A percentile compares a stretch with the other conserved stretches of the same genome.
phyloP scores from a whole-genome alignment of 2,888 invertebrate species.

The Pandemis cinnamomeana region DNA sequence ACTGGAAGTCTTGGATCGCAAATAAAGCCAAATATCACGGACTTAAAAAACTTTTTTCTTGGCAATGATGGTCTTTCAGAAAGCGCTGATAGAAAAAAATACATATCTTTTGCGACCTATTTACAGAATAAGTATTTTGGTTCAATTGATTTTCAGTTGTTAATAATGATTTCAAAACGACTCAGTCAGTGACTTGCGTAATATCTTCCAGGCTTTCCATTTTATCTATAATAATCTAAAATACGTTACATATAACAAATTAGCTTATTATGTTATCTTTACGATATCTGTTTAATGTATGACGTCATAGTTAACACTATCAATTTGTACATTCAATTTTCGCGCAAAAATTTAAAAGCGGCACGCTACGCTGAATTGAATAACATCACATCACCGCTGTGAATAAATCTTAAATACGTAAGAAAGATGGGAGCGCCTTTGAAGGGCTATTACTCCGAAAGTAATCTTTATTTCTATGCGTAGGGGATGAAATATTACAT shows the following conservation, averaged over 20 bases:
- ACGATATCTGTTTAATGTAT: constrained; percentile 16
- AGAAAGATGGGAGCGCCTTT: constrained; percentile 11
- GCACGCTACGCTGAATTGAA: background rate
- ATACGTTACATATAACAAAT: constrained; percentile 17
- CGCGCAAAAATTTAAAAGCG: constrained; percentile 6
- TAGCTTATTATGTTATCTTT: constrained; percentile 15
- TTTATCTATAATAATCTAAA: constrained; percentile 19
- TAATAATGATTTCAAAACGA: background rate
- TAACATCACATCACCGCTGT: background rate
- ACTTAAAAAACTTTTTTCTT: background rate
- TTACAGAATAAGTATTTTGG: too few species aligned
- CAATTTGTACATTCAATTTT: constrained; percentile 1
- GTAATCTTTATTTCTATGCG: constrained; percentile 22
- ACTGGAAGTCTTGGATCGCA: background rate
- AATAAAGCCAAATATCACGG: background rate
- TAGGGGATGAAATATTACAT: constrained; percentile 28
- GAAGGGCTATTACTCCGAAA: constrained; percentile 11
- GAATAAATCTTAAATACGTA: constrained; percentile 1
- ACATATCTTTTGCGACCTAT: too few species aligned
- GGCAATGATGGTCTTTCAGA: too few species aligned
- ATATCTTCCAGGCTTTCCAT: constrained; percentile 11
- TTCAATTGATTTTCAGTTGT: too few species aligned
- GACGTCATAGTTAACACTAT: background rate
- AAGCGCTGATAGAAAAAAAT: too few species aligned
- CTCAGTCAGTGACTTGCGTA: constrained; percentile 1